phyloP scores from a whole-genome alignment of 2,888 invertebrate genomes.

The Nomada hirtipes region DNA sequence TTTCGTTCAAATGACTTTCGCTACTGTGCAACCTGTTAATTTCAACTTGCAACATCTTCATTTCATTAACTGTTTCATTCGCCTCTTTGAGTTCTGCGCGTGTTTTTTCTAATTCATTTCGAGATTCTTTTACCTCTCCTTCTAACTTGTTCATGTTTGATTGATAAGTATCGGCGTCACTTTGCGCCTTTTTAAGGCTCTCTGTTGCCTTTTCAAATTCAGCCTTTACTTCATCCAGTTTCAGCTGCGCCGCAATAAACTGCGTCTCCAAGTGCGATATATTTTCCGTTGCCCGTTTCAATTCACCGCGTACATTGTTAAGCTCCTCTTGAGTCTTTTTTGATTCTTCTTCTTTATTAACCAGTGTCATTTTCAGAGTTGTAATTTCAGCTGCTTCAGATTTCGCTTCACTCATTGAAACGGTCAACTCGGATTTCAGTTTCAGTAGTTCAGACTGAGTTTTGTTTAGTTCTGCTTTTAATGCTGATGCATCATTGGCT shows the following conservation, averaged over 20 bases:
- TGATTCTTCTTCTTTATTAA: slow-evolving; percentile 74
- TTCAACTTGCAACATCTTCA: slow-evolving; percentile 67
- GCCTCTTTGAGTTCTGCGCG: slow-evolving; percentile 57
- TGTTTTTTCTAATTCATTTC: slow-evolving; percentile 71
- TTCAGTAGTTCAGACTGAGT: slow-evolving; percentile 76
- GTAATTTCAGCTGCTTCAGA: slow-evolving; percentile 74
- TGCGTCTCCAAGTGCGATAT: slow-evolving; percentile 84
- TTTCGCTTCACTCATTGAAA: slow-evolving; percentile 73
- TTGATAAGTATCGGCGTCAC: slow-evolving; percentile 67
- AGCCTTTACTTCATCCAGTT: slow-evolving; percentile 63
- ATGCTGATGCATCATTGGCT: slow-evolving; percentile 76
- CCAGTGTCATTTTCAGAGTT: slow-evolving; percentile 63
- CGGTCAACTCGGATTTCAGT: slow-evolving; percentile 74
- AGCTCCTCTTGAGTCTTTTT: slow-evolving; percentile 71
- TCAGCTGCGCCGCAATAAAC: slow-evolving; percentile 67
- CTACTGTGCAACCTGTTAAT: slow-evolving; percentile 68
- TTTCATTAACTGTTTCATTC: slow-evolving; percentile 56
- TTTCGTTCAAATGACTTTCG: slow-evolving; percentile 67
- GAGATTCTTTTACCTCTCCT: slow-evolving; percentile 68
- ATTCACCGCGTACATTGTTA: slow-evolving; percentile 80
- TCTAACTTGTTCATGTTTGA: slow-evolving; percentile 67
- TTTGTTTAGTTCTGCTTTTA: slow-evolving; percentile 81
- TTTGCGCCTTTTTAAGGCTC: slow-evolving; percentile 68
- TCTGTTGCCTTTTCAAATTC: slow-evolving; percentile 69
- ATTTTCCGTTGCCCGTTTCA: slow-evolving; percentile 84